Conservation (phyloP, 2,113 vertebrate genomes). For the Cololabis saira region DNA sequence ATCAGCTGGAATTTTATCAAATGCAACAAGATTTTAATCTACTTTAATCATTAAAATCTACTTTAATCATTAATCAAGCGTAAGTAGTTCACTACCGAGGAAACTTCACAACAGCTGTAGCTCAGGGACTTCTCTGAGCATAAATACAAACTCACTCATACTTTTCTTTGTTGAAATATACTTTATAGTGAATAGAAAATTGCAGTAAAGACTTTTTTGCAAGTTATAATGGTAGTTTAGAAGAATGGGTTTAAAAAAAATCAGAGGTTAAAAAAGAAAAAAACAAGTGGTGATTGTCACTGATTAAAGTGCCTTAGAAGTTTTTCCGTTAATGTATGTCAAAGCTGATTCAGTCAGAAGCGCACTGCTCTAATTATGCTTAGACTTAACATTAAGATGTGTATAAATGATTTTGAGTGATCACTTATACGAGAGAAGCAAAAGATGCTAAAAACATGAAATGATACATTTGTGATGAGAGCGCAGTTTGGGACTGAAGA, state of each 20-base stretch:
- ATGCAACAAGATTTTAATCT: constrained; percentile 69
- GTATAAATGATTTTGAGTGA: too few species aligned
- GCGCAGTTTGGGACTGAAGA: too few species aligned
- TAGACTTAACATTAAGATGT: too few species aligned
- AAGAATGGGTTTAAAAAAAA: neutral
- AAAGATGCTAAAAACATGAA: too few species aligned
- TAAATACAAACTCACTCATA: constrained; percentile 9
- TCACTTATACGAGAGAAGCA: too few species aligned
- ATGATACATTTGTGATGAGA: too few species aligned
- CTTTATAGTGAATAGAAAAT: constrained; percentile 25
- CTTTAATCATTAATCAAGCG: constrained; percentile 18
- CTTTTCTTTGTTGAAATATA: constrained; percentile 10
- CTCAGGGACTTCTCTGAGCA: constrained; percentile 25
- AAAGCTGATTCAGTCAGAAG: too few species aligned
- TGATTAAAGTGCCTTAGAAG: too few species aligned
- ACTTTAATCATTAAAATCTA: constrained; percentile 67
- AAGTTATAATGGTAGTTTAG: constrained; percentile 22
- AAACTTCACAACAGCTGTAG: constrained; percentile 42
- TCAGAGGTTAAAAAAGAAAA: too few species aligned
- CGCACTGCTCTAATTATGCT: too few species aligned
- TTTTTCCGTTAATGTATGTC: too few species aligned
- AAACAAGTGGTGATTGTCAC: too few species aligned
- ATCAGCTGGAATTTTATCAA: constrained; percentile 77
- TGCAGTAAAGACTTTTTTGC: constrained; percentile 2
- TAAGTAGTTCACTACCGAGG: constrained; percentile 41